Percentiles rank a stretch among this genome's conserved stretches.
Conservation (phyloP, 2,888 invertebrate species). For the Hemistola chrysoprasaria region DNA sequence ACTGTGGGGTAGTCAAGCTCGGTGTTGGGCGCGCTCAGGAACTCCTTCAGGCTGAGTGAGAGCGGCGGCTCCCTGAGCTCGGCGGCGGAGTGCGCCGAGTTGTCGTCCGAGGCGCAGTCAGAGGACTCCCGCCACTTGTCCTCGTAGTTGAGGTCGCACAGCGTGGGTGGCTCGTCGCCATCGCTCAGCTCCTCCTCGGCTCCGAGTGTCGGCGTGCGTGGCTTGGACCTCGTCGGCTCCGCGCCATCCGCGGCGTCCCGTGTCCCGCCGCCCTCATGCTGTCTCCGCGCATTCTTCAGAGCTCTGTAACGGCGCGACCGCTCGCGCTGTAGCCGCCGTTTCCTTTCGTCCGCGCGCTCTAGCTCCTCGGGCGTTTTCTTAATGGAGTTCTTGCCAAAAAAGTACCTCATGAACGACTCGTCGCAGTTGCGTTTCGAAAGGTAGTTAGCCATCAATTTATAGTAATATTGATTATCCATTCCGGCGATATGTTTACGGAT, state of each 20-base stretch:
- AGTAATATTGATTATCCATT: conserved; percentile 78
- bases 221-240: conserved; percentile 50
- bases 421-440: conserved; percentile 76
- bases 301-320: conserved; percentile 71
- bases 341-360: conserved; percentile 72
- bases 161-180: conserved; percentile 70
- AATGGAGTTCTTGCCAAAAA: conserved; percentile 70
- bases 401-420: conserved; percentile 77
- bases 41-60: conserved; percentile 59
- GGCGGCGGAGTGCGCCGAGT: conserved; percentile 65
- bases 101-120: conserved; percentile 72
- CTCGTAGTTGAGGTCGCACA: conserved; percentile 66
- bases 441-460: conserved; percentile 76
- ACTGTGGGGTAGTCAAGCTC: conserved; percentile 75
- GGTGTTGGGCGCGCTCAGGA: conserved; percentile 68
- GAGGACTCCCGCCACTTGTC: conserved; percentile 68
- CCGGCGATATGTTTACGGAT: conserved; percentile 18
- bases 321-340: conserved; percentile 69
- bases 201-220: conserved; percentile 47
- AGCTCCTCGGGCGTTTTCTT: conserved; percentile 74
- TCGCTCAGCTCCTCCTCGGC: conserved; percentile 71
- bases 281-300: conserved; percentile 70
- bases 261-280: conserved; percentile 57
- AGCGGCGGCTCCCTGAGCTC: conserved; percentile 49
- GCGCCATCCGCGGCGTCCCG: conserved; percentile 48